Evolutionary conservation across 2,888 invertebrate species (phyloP), one percentile per base, ranked within the genome.

Genomic region (Dynastes hyllus): DNA sequence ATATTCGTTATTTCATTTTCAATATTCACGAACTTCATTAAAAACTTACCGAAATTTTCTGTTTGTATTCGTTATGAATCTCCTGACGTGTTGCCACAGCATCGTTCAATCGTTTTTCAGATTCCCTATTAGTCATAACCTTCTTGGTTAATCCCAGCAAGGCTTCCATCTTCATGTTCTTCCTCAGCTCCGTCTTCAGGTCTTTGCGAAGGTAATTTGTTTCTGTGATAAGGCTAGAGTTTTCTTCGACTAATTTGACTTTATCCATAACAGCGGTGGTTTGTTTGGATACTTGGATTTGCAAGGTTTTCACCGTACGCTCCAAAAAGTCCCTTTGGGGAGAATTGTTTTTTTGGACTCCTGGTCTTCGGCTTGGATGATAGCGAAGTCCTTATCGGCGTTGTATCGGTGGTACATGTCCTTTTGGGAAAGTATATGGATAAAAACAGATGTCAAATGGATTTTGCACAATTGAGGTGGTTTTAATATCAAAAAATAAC

Each of bases 311-410:
- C 0, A 94, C 91, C 0, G 93, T 92, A 75, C 91, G 89, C 86
- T 97, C 97, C 45, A 97, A 91, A 86, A 96, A 95, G 81, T 95
- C 94, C 53, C 96, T 91, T 86, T 97, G 97, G 0, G 96, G 91
- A 91, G 85, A 96, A 94, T 88, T 95, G 29, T 92, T 92, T 29
- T 92, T 29, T 93, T 93, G 0, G 94, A 93, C 82, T 94, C 93
- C n/a, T 92, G 91, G 81, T 95, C 95, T 4, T 93, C 92, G 8
- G 92, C 90, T 32, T 93, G 93, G 71, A 92, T 92, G 1, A 93
- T 91, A 75, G 92, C 91, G 78, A 95, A 93, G 83, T 93, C 93
- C 71, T 93, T 92, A 82, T 93, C 93, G 73, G 92, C 93, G 77
- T 94, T 93, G 86, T 95, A 95, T 84, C 93, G 93, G 83, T 93